Percentiles rank a stretch among this genome's conserved stretches.
These are phyloP conservation scores for Hormiphora californensis DNA, from an alignment of 37 sponge, comb jelly and placozoan genomes.

Conservation along the genomic window DNA sequence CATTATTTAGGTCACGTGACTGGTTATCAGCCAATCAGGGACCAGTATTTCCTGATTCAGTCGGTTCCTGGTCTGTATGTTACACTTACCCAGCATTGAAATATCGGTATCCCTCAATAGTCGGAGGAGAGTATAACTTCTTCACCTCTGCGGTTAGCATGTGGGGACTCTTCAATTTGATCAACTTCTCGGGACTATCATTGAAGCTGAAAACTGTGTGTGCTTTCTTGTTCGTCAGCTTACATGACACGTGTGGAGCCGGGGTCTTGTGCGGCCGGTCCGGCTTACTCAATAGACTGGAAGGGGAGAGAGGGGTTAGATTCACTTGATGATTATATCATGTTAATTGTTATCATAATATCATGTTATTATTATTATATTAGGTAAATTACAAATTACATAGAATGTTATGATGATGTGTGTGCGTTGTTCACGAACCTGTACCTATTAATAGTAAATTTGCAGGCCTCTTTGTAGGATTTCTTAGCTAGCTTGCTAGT, in stretches of 20 bases:
- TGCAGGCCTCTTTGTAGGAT: slow-evolving; percentile 38
- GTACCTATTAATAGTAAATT: slow-evolving; percentile 51
- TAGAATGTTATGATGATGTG: no score
- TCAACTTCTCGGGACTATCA: slow-evolving; percentile 34
- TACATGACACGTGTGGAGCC: slow-evolving; percentile 34
- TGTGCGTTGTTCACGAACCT: no score
- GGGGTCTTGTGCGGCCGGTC: slow-evolving; percentile 52
- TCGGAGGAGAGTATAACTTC: slow-evolving; percentile 45
- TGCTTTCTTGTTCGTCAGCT: slow-evolving; percentile 52
- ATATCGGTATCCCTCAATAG: not conserved
- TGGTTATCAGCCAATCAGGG: no score
- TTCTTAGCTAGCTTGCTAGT: slow-evolving; percentile 36
- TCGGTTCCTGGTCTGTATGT: no score
- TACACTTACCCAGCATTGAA: not conserved
- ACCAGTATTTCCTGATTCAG: no score
- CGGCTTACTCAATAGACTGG: slow-evolving; percentile 46
- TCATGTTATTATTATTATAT: no score
- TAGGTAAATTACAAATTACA: no score
- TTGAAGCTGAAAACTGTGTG: slow-evolving; percentile 53
- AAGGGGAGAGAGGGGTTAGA: no score
- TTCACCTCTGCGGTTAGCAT: slow-evolving; percentile 51
- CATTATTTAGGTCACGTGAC: no score
- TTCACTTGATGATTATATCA: no score
- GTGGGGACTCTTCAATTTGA: slow-evolving; percentile 42
- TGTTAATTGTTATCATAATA: no score